Conservation (phyloP, 2,797 vertebrate genomes). For the Decapterus maruadsi region DNA sequence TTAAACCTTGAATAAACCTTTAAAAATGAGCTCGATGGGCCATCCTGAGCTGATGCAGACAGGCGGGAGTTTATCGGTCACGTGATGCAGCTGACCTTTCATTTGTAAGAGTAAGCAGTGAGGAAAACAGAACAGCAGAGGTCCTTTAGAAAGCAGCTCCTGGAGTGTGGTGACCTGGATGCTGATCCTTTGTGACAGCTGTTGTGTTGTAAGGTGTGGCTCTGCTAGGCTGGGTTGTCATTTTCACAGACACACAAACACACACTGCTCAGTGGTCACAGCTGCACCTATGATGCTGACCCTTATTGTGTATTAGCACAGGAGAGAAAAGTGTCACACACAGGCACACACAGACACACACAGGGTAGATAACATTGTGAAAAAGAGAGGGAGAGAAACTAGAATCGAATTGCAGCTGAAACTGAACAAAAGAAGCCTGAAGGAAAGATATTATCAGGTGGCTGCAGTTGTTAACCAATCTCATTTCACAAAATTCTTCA, state of each 20-base stretch:
- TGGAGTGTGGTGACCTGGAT: conserved; percentile 67
- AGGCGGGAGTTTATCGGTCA: conserved; percentile 65
- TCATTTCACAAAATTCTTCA: conserved; percentile 6
- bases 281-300: conserved; percentile 53
- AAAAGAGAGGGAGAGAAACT: background rate
- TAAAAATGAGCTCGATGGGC: conserved; percentile 9
- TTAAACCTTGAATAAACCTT: conserved; percentile 3
- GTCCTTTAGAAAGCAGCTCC: conserved; percentile 71
- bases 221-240: conserved; percentile 62
- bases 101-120: conserved; percentile 69
- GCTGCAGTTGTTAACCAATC: conserved; percentile 15
- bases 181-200: conserved; percentile 79
- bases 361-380: conserved; percentile 13
- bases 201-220: conserved; percentile 72
- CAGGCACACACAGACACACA: conserved; percentile 11
- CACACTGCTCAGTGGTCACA: conserved; percentile 27
- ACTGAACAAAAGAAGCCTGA: conserved; percentile 23
- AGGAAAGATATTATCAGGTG: conserved; percentile 2
- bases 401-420: conserved; percentile 7
- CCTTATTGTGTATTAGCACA: conserved; percentile 34
- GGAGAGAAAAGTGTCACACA: conserved; percentile 39
- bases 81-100: conserved; percentile 78
- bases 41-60: conserved; percentile 54
- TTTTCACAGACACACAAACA: conserved; percentile 48
- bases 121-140: conserved; percentile 74